These are phyloP conservation scores for Orchesella flavescens DNA, from an alignment of 2,888 invertebrate genomes.

Conservation along the genomic window DNA sequence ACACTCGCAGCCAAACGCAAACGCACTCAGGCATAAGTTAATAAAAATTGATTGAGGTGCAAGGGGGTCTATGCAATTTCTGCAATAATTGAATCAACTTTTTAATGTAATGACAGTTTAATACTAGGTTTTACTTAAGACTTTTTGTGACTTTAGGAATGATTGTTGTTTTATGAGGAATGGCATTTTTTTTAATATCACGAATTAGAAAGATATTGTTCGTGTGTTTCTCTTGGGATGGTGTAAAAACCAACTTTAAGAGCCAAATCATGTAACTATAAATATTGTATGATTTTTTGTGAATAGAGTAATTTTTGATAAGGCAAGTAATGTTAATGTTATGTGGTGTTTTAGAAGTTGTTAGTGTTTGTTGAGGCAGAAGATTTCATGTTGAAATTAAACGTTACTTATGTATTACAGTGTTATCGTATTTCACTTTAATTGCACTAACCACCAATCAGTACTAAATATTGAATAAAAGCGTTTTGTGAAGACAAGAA, in stretches of 20 bases:
- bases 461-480: not conserved
- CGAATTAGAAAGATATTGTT: not conserved
- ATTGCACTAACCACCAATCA: not conserved
- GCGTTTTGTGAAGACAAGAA: not conserved
- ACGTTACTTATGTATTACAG: not conserved
- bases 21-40: too few relatives aligned
- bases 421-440: not conserved
- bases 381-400: not conserved
- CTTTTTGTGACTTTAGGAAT: not conserved
- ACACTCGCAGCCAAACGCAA: constrained; percentile 11
- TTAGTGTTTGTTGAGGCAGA: not conserved
- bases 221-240: not conserved
- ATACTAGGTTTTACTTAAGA: not conserved
- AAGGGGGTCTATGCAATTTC: constrained; percentile 8
- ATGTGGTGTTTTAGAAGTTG: not conserved
- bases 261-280: not conserved
- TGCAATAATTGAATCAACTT: constrained; percentile 27
- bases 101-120: not conserved
- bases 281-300: not conserved
- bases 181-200: not conserved
- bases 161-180: not conserved
- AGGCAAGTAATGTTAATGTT: not conserved
- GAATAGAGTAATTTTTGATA: not conserved
- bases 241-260: not conserved
- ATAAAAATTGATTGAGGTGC: not conserved